Evolutionary conservation across 23 tunicate species (phyloP).

Genomic region (Styela clava): DNA sequence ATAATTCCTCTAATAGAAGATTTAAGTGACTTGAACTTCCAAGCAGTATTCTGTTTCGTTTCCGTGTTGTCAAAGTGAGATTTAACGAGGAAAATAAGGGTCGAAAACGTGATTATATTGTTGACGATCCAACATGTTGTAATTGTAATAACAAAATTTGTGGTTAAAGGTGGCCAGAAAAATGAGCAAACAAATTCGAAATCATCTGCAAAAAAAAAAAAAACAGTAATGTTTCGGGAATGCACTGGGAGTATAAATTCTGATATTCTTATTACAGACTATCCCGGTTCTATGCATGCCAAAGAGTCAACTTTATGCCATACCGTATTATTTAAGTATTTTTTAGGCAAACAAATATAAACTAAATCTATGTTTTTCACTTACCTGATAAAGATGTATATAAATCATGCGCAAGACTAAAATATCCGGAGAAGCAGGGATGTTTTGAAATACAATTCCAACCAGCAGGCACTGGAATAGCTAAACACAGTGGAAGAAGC

Average conservation of each 20-base stretch:
- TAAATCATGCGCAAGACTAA: not conserved
- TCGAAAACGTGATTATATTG: not conserved
- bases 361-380: no score
- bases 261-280: no score
- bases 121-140: not conserved
- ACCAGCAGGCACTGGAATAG: not conserved
- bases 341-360: no score
- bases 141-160: not conserved
- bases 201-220: not conserved
- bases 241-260: no score
- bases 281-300: no score
- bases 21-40: not conserved
- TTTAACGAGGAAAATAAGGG: not conserved
- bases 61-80: not conserved
- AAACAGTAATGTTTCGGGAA: no score
- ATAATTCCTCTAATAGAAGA: not conserved
- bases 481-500: not conserved
- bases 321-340: no score
- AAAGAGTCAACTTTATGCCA: no score
- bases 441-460: conserved; percentile 3
- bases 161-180: not conserved
- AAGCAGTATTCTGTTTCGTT: not conserved
- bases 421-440: conserved; percentile 2
- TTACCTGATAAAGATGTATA: not conserved
- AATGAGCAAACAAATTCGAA: not conserved